These are phyloP conservation scores for Apotomis capreana DNA, from an alignment of 2,888 invertebrate species.

Conservation along the genomic window DNA sequence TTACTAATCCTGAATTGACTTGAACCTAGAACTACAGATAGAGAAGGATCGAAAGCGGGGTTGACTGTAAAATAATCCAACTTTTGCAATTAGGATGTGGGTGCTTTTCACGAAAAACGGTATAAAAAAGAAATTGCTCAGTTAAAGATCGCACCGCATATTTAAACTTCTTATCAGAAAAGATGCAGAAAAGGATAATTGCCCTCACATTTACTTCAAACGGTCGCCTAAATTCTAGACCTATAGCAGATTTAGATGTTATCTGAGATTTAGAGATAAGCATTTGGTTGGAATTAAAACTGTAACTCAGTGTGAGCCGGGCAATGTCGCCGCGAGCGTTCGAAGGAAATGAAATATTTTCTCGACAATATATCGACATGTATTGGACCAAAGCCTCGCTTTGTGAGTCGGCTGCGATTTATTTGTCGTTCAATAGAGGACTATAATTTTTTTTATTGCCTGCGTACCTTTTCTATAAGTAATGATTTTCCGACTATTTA, in stretches of 20 bases:
- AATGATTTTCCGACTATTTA: slow-evolving; percentile 44
- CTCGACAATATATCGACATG: slow-evolving; percentile 61
- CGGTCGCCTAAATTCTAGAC: background rate
- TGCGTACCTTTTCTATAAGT: slow-evolving; percentile 47
- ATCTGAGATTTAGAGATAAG: slow-evolving; percentile 7
- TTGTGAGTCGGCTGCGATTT: slow-evolving; percentile 59
- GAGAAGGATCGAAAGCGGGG: no score
- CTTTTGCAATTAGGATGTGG: no score
- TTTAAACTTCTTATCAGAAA: background rate
- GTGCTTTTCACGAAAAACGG: background rate
- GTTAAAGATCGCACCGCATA: background rate
- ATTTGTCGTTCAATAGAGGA: slow-evolving; percentile 56
- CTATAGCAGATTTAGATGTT: background rate
- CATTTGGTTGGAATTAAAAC: slow-evolving; percentile 17
- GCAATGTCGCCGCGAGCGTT: slow-evolving; percentile 19
- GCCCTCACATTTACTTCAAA: background rate
- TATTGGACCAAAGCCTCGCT: slow-evolving; percentile 53
- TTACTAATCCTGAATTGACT: no score
- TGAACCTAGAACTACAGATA: no score
- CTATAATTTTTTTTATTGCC: slow-evolving; percentile 53
- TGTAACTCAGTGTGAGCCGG: slow-evolving; percentile 28
- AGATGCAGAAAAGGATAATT: background rate
- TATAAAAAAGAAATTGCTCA: background rate
- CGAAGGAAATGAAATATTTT: slow-evolving; percentile 61
- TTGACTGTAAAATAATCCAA: no score